Conservation (phyloP, 2,888 invertebrate species). For the Xylota sylvarum region DNA sequence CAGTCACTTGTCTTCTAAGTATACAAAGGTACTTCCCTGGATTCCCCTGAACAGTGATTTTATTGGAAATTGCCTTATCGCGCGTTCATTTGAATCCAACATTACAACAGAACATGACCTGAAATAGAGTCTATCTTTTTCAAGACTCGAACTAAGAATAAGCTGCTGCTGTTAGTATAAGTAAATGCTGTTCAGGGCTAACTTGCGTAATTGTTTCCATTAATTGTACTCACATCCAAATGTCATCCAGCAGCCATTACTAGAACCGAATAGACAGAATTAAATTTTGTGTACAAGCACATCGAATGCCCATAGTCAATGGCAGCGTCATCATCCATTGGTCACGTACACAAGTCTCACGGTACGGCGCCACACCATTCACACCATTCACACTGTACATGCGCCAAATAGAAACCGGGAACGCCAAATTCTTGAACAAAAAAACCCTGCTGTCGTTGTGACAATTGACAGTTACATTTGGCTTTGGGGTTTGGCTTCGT, state of each 20-base stretch:
- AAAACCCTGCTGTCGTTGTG: conserved; percentile 26
- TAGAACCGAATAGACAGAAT: conserved; percentile 1
- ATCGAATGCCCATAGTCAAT: conserved; percentile 5
- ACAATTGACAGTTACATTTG: conserved; percentile 54
- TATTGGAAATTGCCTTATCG: too few relatives aligned
- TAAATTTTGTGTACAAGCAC: conserved; percentile 1
- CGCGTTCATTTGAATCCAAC: too few relatives aligned
- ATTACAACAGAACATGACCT: too few relatives aligned
- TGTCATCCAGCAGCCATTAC: not conserved
- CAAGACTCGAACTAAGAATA: not conserved
- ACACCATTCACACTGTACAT: conserved; percentile 2
- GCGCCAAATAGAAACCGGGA: conserved; percentile 4
- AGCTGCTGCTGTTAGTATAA: not conserved
- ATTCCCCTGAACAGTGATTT: too few relatives aligned
- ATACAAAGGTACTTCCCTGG: too few relatives aligned
- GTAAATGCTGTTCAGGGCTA: not conserved
- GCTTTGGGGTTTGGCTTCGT: conserved; percentile 39
- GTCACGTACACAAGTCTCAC: conserved; percentile 65
- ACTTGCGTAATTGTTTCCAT: not conserved
- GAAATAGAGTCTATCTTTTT: too few relatives aligned
- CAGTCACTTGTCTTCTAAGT: too few relatives aligned
- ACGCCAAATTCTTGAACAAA: conserved; percentile 37
- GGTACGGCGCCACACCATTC: conserved; percentile 59
- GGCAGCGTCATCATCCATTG: conserved; percentile 36
- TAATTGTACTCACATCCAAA: not conserved